Evolutionary conservation across 1,140 invertebrate species (phyloP), one percentile per base, ranked within the genome.

Genomic region (Brachionus calyciflorus): DNA sequence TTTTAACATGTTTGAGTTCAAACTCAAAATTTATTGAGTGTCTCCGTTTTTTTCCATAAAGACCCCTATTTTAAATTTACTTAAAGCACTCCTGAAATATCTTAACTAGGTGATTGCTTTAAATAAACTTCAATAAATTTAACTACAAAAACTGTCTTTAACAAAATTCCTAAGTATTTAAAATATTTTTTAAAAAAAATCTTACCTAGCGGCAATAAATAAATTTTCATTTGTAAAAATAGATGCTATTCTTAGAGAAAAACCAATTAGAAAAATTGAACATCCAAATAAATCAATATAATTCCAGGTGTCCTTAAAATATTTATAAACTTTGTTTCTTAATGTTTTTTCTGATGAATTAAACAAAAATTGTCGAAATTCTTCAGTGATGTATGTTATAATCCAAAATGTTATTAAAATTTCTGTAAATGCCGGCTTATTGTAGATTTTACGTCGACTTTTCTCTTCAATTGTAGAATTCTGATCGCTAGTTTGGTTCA

Each of bases 261-360:
- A 24, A 12, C 69, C 69, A n/a, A 73, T 28, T 17, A 55, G 12
- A 30, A 51, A 73, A 21, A 73, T 10, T 12, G 30, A 24, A 19
- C 69, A 73, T 10, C 69, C 69, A 14, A 30, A 40, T 4, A 73
- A 51, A 30, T 73, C 69, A 19, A 73, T 51, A 51, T 73, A 73
- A 48, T 73, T 73, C 69, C 48, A 73, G 7, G 33, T 48, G 30
- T 73, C 51, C 9, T 51, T 21, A 21, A 73, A 73, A 21, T 73
- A 73, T 37, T 30, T 73, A 12, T 19, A 51, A 26, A 73, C 14
- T 73, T 55, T 73, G n/a, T 49, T 73, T 40, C 33, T 73, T 5
- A 73, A 41, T 30, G 24, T 73, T 51, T 19, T 73, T 28, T 73
- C 48, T 17, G 46, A 21, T 21, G 49, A 21, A 21, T 30, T 55